Evolutionary conservation across 1,140 invertebrate species (phyloP), one percentile per base, ranked within the genome.

Genomic region (Chironomus tepperi): DNA sequence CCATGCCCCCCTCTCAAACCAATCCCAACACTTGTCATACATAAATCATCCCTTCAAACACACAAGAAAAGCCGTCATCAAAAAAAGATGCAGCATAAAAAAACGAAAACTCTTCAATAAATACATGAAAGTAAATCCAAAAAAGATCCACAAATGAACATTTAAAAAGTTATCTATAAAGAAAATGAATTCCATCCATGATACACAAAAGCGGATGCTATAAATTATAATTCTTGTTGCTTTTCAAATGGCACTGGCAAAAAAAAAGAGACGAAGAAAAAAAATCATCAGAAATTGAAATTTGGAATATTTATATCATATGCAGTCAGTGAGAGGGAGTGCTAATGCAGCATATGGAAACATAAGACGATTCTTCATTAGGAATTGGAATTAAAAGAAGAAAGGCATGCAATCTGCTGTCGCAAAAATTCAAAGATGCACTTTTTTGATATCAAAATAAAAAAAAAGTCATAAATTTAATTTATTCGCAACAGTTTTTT

Each of bases 381-480:
- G 12, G n/a, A 57, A 47, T 43, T 10, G 15, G 8, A 57, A 15
- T 57, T 34, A 5, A 5, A 34, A 34, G 24, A 34, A 34, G 24
- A 34, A 34, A n/a, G n/a, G 15, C 12, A 57, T 57, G 47, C 47
- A 57, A 57, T 57, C 47, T 57, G 47, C 47, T 57, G 47, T 57
- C 47, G 47, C 47, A 57, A 57, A 34, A 57, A 57, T 57, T 57
- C 47, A 57, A 57, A 57, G 47, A 57, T 57, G 47, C 47, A 57
- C 47, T 57, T 57, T 47, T 57, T 57, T 57, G 47, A 57, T 57
- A 57, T 57, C 47, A 57, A 57, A 57, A 57, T 15, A n/a, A 57
- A 57, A 57, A 57, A n/a, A 67, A 19, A 70, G 18, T 70, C 65
- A 70, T 70, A 70, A 19, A 70, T 70, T 70, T 19, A 19, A 70